Percentiles rank a stretch among this genome's conserved stretches.
These are phyloP conservation scores for Dicentrarchus labrax DNA, from an alignment of 2,113 vertebrate species.

Conservation along the genomic window DNA sequence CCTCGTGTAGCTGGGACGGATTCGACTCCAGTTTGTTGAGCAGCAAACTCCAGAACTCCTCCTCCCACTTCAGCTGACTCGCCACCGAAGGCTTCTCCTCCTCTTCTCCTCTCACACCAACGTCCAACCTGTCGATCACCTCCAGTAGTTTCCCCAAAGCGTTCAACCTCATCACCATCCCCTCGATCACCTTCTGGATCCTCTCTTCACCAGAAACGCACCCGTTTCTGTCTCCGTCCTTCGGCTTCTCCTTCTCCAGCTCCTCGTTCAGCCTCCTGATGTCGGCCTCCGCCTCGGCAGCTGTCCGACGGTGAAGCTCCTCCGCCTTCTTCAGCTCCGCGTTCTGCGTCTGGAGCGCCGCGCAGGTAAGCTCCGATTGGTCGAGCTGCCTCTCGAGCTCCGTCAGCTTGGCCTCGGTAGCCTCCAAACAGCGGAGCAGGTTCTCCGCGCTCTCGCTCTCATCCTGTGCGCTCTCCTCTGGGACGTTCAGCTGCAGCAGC, in stretches of 20 bases:
- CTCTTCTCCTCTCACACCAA: background rate
- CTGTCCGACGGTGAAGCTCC: background rate
- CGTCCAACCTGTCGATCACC: constrained; percentile 52
- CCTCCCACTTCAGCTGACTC: constrained; percentile 66
- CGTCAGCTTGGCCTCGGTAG: constrained; percentile 44
- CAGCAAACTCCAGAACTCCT: constrained; percentile 67
- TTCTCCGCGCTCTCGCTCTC: constrained; percentile 32
- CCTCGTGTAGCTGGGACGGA: background rate
- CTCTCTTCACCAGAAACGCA: constrained; percentile 49
- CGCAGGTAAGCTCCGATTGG: constrained; percentile 43
- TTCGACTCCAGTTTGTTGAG: constrained; percentile 36
- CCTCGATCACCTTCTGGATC: constrained; percentile 61
- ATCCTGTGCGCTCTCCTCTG: constrained; percentile 2
- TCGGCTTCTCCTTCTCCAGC: constrained; percentile 29
- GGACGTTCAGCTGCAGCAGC: constrained; percentile 50
- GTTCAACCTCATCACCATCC: constrained; percentile 52
- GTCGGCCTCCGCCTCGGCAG: constrained; percentile 39
- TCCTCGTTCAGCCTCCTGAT: constrained; percentile 35
- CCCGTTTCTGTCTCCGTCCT: background rate
- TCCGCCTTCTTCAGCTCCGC: constrained; percentile 38
- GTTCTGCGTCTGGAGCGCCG: constrained; percentile 58
- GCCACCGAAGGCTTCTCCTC: background rate
- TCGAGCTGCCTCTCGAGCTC: constrained; percentile 61
- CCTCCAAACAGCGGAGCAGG: constrained; percentile 58
- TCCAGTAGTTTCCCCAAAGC: constrained; percentile 67